These are phyloP conservation scores for Corythornis cristatus DNA, from an alignment of 2,113 vertebrate genomes.

Conservation along the genomic window DNA sequence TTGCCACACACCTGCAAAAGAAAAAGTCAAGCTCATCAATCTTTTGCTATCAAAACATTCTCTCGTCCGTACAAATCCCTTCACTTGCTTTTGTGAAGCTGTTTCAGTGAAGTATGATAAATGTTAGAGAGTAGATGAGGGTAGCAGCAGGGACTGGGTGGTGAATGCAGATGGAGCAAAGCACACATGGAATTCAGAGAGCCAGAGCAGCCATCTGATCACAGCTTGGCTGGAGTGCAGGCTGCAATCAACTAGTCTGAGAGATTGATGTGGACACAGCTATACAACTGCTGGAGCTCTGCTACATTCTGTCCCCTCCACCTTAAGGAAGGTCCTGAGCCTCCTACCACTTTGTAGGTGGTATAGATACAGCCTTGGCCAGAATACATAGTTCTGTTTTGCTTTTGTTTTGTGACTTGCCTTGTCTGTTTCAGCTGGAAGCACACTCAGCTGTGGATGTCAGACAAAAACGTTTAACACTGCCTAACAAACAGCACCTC, in stretches of 20 bases:
- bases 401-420: not conserved
- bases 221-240: not conserved
- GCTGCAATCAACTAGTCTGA: not conserved
- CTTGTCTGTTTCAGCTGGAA: not conserved
- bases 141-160: not conserved
- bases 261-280: not conserved
- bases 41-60: slow-evolving; percentile 50
- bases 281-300: not conserved
- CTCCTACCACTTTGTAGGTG: not conserved
- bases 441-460: not conserved
- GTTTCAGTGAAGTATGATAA: not conserved
- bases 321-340: not conserved
- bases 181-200: not conserved
- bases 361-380: not conserved
- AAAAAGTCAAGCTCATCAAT: slow-evolving; percentile 35
- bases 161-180: not conserved
- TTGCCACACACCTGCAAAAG: slow-evolving; percentile 16
- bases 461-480: not conserved
- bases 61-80: not conserved
- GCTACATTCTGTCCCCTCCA: not conserved
- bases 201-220: not conserved
- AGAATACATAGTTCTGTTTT: not conserved
- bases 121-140: not conserved
- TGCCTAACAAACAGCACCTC: not conserved
- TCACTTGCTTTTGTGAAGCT: not conserved